Percentiles rank a stretch among this genome's conserved stretches.
These are phyloP conservation scores for Gopherus flavomarginatus DNA, from an alignment of 2,113 vertebrate genomes.

Conservation along the genomic window DNA sequence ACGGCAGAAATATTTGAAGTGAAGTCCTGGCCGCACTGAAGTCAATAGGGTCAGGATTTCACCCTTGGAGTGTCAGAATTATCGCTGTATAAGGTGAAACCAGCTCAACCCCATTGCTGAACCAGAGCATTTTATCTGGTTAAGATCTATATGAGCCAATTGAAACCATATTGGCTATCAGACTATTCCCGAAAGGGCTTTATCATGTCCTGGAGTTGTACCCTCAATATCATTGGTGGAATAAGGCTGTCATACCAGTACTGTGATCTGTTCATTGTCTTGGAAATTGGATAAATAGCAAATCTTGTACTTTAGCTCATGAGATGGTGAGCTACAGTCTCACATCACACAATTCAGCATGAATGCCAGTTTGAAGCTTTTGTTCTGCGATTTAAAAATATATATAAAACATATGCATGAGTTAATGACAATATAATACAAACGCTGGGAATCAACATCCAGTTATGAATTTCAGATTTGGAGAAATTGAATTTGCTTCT, in stretches of 20 bases:
- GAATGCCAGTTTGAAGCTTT: fast-evolving
- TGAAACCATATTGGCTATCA: background rate
- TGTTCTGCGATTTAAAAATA: constrained; percentile 3
- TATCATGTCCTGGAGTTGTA: background rate
- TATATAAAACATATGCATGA: background rate
- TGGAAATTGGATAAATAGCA: background rate
- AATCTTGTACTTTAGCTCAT: background rate
- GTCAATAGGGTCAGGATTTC: background rate
- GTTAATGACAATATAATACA: background rate
- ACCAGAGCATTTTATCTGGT: background rate
- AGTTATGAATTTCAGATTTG: background rate
- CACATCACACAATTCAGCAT: fast-evolving
- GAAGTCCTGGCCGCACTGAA: background rate
- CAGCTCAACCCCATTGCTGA: background rate
- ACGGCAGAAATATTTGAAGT: background rate
- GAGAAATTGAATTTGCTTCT: background rate
- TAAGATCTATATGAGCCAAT: background rate
- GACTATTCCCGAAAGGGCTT: background rate
- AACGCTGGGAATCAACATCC: background rate
- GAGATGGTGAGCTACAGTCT: background rate
- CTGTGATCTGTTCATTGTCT: background rate
- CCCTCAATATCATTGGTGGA: background rate
- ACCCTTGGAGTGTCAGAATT: background rate
- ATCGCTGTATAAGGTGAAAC: background rate
- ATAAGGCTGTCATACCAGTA: background rate